Base-by-base conservation (phyloP, 1,140 invertebrate genomes). In the Apocrypta bakeri region DNA sequence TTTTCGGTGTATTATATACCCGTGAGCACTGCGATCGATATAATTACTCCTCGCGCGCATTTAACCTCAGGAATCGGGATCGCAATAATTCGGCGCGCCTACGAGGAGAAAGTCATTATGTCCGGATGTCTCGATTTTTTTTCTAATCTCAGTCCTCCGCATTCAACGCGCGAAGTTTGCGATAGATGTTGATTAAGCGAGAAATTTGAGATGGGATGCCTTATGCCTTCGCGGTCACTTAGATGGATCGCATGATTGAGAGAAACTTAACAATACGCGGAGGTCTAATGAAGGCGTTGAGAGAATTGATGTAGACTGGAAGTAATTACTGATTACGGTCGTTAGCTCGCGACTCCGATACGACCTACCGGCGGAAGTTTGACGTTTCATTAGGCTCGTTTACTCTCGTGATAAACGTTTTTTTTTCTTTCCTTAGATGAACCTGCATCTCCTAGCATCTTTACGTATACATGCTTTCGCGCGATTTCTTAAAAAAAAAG, bases 11-110 rank as follows among this genome's bases (percentile, higher is more conserved):
- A 27, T 71, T 71, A 21, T 31, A 31, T 31, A 71, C 1, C 25
- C 64, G 27, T 24, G 21, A 48, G 48, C 17, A 66, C 74, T 12
- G 81, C 85, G 86, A 88, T 87, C 88, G 87, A 89, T 90, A 88
- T 90, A 89, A 89, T 88, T 90, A 88, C 86, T 85, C 86, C 12
- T 31, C 37, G 78, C 66, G 42, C 48, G 85, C 86, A 87, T 88
- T n/a, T 87, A 87, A 84, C 85, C 84, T 81, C 72, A 81, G 87
- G 87, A 88, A 76, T 88, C 85, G 86, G 82, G 84, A 86, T 85
- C 86, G 82, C 82, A 84, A 85, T 84, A 87, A 84, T 85, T 84
- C 84, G 83, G 48, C 48, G 48, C 48, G 48, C 48, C 21, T 56
- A 2, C 48, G 4, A n/a, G 17, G 48, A 56, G 48, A 56, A 56